These are phyloP conservation scores for Cephus nigrinus DNA, from an alignment of 2,888 invertebrate genomes.

Conservation along the genomic window DNA sequence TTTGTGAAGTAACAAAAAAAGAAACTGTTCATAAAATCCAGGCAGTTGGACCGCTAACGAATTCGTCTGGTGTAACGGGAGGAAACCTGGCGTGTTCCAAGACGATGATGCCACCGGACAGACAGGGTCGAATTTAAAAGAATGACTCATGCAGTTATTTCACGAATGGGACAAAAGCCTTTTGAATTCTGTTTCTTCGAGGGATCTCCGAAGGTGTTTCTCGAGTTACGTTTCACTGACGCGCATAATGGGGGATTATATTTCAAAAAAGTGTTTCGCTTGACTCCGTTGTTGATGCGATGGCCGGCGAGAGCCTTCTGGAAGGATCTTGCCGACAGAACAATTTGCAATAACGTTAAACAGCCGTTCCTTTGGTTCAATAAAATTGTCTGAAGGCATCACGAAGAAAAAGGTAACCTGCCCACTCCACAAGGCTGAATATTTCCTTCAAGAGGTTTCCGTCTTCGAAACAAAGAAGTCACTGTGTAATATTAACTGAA, in stretches of 20 bases:
- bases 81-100: background rate
- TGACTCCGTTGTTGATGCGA: background rate
- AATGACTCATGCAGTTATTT: conserved; percentile 60
- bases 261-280: conserved; percentile 17
- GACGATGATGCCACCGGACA: conserved; percentile 16
- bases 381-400: background rate
- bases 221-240: conserved; percentile 44
- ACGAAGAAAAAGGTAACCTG: background rate
- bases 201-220: conserved; percentile 53
- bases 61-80: background rate
- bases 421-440: background rate
- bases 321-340: background rate
- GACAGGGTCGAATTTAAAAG: conserved; percentile 61
- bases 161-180: conserved; percentile 54
- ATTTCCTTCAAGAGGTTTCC: background rate
- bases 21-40: background rate
- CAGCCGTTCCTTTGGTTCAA: background rate
- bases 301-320: background rate
- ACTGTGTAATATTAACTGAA: background rate
- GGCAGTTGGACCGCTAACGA: background rate
- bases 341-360: background rate
- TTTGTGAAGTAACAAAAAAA: background rate
- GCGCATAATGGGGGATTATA: conserved; percentile 50
- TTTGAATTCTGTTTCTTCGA: conserved; percentile 56
- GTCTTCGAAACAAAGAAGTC: background rate